Base-by-base conservation (phyloP, 2,113 vertebrate genomes). In the Myocastor coypus region DNA sequence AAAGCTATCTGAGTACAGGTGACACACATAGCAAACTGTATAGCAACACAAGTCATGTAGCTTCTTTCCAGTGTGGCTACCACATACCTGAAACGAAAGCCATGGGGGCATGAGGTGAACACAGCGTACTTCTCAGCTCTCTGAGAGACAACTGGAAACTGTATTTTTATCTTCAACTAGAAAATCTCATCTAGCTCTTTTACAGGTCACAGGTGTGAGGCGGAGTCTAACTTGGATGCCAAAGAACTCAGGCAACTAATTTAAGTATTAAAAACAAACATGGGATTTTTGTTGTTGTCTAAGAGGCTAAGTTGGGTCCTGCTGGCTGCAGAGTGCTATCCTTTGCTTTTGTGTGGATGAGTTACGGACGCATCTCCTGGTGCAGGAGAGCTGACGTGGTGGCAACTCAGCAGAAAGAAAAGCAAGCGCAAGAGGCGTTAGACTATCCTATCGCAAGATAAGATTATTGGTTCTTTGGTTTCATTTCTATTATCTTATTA, bases 211-310 rank as follows among this genome's bases (percentile, higher is more conserved):
- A 80, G 81, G 37, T 32, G 55, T 5, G n/a, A 78, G 26, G 61
- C 55, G 59, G 71, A 89, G 9, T 84, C 26, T 80, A 80, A 42
- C n/a, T 75, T 12, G 55, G 32, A 50, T 66, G 30, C 11, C 26
- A 52, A 84, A 68, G 55, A 55, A 84, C 40, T 75, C 32, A 66
- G 42, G 55, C 64, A 37, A 69, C 68, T 96, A 30, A 83, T 42
- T 75, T 92, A 30, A 93, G 37, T 55, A 88, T 64, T 66, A 81
- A 94, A 83, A 87, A 86, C 24, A 89, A 84, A 77, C 11, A 89
- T 7, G 24, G 87, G 17, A 3, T 20, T 28, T 90, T 89, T 68
- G 77, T 66, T 80, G 20, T 61, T 78, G 16, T 61, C 8, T 16
- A 19, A 32, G 26, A 83, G 8, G 19, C 3, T 89, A 34, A 80